These are phyloP conservation scores for Chelonus insularis DNA, from an alignment of 1,140 invertebrate genomes.

Conservation along the genomic window DNA sequence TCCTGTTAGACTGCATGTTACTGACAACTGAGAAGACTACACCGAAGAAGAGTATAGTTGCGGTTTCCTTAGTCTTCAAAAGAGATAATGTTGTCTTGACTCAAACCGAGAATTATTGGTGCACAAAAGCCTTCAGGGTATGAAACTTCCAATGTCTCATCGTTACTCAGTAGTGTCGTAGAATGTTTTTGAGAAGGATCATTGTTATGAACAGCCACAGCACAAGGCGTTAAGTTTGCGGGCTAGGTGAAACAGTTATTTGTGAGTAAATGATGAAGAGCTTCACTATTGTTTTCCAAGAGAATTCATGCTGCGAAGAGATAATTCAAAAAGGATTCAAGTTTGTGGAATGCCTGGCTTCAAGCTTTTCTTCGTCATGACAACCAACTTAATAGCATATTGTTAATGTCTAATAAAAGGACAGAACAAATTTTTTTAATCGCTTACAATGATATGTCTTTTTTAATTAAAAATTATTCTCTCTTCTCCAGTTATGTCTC, in stretches of 20 bases:
- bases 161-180: neutral
- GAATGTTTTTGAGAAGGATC: neutral
- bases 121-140: slow-evolving; percentile 8
- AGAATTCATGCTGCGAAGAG: neutral
- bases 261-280: slow-evolving; percentile 2
- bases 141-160: neutral
- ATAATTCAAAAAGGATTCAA: neutral
- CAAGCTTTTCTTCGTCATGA: slow-evolving; percentile 1
- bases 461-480: no score
- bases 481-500: no score
- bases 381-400: slow-evolving; percentile 1
- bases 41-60: neutral
- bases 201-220: neutral
- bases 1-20: slow-evolving; percentile 12
- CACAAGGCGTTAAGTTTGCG: slow-evolving; percentile 18
- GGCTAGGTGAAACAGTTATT: slow-evolving; percentile 12
- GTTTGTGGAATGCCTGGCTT: neutral
- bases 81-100: slow-evolving; percentile 2
- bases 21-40: neutral
- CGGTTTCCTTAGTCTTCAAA: neutral
- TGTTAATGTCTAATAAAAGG: neutral
- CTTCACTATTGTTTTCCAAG: neutral
- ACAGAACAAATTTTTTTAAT: neutral
- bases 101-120: neutral
- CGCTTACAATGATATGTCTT: neutral